Base-by-base conservation (phyloP, 2,888 invertebrate genomes). In the Diaperis boleti region DNA sequence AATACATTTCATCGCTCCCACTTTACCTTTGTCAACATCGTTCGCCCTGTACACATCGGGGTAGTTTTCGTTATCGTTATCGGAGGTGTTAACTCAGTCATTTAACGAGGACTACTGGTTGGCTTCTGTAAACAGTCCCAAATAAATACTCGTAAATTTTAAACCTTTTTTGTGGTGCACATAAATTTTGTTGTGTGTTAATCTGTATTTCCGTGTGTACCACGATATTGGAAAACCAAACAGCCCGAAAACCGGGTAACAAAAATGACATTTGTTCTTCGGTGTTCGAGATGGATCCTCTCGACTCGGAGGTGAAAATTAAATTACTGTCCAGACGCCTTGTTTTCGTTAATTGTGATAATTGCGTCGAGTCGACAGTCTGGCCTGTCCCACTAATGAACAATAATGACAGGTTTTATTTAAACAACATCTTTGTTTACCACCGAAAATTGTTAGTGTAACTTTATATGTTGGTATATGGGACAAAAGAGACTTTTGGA, bases 341-440 rank as follows among this genome's bases (percentile, higher is more conserved):
- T 71, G 70, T 71, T 69, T 66, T 66, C 67, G 62, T 68, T 67
- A 64, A 66, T 64, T 57, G 70, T 69, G 70, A 69, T 72, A 71
- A 72, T 71, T 71, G 67, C 62, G 39, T 52, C 59, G 49, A 59
- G 59, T 52, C 54, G 44, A 55, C 56, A 56, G 59, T 54, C 59
- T 68, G 65, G 69, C 62, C 68, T 59, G 67, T 62, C 56, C 60
- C 64, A 69, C 67, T 70, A 68, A 71, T 68, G 67, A 71, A 65
- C 68, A 54, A 70, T 69, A 66, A 72, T 68, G 64, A 69, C 65
- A 45, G 44, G 50, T 47, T 42, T 47, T 60, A 55, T 61, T 63
- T 63, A 59, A 33, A 59, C 55, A 55, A 55, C 42, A 55, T 55
- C 55, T 45, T 15, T 45, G 45, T 57, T 57, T 37, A 39, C 52